Percentiles rank a stretch among this genome's conserved stretches.
phyloP scores from a whole-genome alignment of 2,888 invertebrate genomes.

The Drosophila eohydei region DNA sequence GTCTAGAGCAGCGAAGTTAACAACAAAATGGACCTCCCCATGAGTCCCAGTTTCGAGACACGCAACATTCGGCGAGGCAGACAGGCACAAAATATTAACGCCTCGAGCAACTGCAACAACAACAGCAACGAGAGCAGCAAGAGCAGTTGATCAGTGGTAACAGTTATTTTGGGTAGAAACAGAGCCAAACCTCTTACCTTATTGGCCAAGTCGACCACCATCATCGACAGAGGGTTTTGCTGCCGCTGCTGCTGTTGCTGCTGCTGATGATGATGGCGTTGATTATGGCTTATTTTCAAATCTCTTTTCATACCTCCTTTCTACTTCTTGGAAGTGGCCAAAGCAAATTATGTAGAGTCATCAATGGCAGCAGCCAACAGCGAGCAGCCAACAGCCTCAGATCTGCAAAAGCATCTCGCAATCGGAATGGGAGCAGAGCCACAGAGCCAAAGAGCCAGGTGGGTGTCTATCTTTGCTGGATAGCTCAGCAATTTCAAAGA shows the following conservation, averaged over 20 bases:
- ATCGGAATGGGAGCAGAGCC: conserved; percentile 21
- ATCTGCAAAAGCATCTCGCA: conserved; percentile 15
- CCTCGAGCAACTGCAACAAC: conserved; percentile 63
- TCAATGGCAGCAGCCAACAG: conserved; percentile 66
- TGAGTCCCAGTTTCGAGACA: conserved; percentile 61
- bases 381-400: conserved; percentile 5
- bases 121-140: conserved; percentile 33
- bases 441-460: conserved; percentile 9
- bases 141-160: conserved; percentile 63
- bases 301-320: conserved; percentile 66
- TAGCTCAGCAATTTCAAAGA: conserved; percentile 39
- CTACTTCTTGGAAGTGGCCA: conserved; percentile 72
- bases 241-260: background rate
- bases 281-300: conserved; percentile 83
- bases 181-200: conserved; percentile 72
- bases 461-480: conserved; percentile 18
- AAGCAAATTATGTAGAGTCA: conserved; percentile 73
- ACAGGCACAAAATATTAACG: conserved; percentile 74
- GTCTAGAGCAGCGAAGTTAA: conserved; percentile 73
- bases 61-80: conserved; percentile 73
- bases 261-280: conserved; percentile 68
- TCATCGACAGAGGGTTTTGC: conserved; percentile 63
- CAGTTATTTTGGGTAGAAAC: conserved; percentile 70
- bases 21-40: conserved; percentile 82
- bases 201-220: conserved; percentile 81